Conservation (phyloP, 1,140 invertebrate species). For the Leptonema lineaticorne region DNA sequence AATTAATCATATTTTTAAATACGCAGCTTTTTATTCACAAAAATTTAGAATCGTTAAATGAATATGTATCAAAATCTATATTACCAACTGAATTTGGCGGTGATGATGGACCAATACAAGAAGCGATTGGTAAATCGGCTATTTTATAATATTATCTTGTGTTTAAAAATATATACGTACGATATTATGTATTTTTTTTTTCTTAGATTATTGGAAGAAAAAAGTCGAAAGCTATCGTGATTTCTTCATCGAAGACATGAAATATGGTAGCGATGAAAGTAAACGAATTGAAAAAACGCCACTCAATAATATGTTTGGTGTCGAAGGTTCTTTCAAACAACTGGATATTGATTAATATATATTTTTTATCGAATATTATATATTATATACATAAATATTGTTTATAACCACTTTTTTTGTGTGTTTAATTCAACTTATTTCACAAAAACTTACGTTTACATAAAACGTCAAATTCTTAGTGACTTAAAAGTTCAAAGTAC, state of each 20-base stretch:
- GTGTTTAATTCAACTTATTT: too few relatives aligned
- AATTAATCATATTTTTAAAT: not conserved
- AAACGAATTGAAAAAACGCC: slow-evolving; percentile 53
- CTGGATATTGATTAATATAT: slow-evolving; percentile 59
- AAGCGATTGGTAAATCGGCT: slow-evolving; percentile 50
- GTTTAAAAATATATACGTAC: too few relatives aligned
- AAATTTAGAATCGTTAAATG: slow-evolving; percentile 52
- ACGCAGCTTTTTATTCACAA: slow-evolving; percentile 56
- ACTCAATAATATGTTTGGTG: slow-evolving; percentile 56
- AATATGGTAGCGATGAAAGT: slow-evolving; percentile 58
- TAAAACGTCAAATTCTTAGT: too few relatives aligned
- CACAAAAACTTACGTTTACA: too few relatives aligned
- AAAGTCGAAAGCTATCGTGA: slow-evolving; percentile 49
- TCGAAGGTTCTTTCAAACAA: slow-evolving; percentile 60
- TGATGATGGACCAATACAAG: slow-evolving; percentile 50
- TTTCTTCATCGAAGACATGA: slow-evolving; percentile 55
- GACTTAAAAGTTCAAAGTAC: too few relatives aligned
- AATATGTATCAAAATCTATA: slow-evolving; percentile 53
- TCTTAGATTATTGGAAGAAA: slow-evolving; percentile 3
- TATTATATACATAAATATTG: too few relatives aligned
- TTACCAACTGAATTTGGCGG: slow-evolving; percentile 61
- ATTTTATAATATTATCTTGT: too few relatives aligned
- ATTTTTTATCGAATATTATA: too few relatives aligned
- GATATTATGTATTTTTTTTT: too few relatives aligned
- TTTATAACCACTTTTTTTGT: too few relatives aligned